Evolutionary conservation across 2,113 vertebrate species (phyloP).

Genomic region (Rhabdornis inornatus): DNA sequence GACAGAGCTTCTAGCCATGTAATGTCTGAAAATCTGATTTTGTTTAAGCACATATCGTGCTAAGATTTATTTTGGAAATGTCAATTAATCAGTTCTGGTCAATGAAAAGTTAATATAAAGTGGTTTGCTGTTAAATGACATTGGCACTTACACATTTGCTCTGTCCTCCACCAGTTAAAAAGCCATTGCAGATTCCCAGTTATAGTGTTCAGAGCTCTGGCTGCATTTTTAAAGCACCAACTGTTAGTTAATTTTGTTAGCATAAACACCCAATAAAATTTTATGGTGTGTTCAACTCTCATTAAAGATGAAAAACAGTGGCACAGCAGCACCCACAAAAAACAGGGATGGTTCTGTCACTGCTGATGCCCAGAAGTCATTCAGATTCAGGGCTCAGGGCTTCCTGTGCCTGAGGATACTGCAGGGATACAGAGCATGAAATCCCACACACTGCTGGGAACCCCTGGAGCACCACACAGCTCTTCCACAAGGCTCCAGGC

Average conservation of each 20-base stretch:
- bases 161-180: constrained; percentile 22
- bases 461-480: not conserved
- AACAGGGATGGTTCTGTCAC: not conserved
- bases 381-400: not conserved
- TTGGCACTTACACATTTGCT: not conserved
- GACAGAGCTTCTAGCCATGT: not conserved
- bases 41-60: not conserved
- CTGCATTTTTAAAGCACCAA: constrained; percentile 32
- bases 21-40: not conserved
- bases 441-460: not conserved
- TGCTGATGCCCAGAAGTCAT: not conserved
- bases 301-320: constrained; percentile 44
- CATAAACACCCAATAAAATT: constrained; percentile 54
- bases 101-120: constrained; percentile 13
- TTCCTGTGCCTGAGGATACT: not conserved
- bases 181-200: constrained; percentile 4
- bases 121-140: not conserved
- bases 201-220: not conserved
- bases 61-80: not conserved
- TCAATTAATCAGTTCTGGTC: not conserved
- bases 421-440: accelerated
- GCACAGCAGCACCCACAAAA: not conserved
- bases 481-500: accelerated
- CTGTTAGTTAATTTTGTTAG: constrained; percentile 55
- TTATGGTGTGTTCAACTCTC: constrained; percentile 40